Base-by-base conservation (phyloP, 2,888 invertebrate genomes). In the Eupsilia transversa region DNA sequence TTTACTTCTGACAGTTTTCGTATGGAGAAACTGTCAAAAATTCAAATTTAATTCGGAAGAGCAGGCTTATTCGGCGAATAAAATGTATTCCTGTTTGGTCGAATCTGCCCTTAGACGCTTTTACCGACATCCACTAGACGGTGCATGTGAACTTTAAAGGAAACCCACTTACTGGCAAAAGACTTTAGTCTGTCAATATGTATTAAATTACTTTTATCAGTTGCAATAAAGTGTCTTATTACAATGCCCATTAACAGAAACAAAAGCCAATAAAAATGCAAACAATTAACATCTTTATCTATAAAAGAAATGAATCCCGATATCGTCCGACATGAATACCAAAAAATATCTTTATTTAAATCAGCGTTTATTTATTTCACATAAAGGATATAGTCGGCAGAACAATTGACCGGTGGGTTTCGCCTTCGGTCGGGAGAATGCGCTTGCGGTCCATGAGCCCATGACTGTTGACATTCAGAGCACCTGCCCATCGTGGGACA, bases 401-500 rank as follows among this genome's bases (percentile, higher is more conserved):
- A 84, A 80, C 84, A 80, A 84, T 82, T 84, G 82, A 63, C 77
- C 72, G 59, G 57, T 27, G 46, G 52, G 78, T 69, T 56, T 72
- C 41, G 82, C 80, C 67, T 72, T 80, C 64, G 74, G 38, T 46
- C 12, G 33, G 64, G 87, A 87, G 86, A 86, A 88, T 84, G 84
- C 84, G 74, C 59, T 30, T 27, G 72, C 60, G 72, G 1, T 17
- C 10, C 52, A n/a, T 20, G 54, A 65, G 65, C 65, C 59, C 70
- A 77, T 88, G 88, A 89, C 88, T 84, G 82, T 87, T 88, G 88
- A 80, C 88, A 88, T 88, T 88, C 86, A 86, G 77, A 72, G 73
- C 81, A 76, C 85, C 79, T 86, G 83, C 74, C 84, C 82, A 86
- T 83, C 80, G 81, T 80, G 79, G 63, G 84, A 86, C 77, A 76